Conservation (phyloP, 2,888 invertebrate species). For the Bombyx huttoni region DNA sequence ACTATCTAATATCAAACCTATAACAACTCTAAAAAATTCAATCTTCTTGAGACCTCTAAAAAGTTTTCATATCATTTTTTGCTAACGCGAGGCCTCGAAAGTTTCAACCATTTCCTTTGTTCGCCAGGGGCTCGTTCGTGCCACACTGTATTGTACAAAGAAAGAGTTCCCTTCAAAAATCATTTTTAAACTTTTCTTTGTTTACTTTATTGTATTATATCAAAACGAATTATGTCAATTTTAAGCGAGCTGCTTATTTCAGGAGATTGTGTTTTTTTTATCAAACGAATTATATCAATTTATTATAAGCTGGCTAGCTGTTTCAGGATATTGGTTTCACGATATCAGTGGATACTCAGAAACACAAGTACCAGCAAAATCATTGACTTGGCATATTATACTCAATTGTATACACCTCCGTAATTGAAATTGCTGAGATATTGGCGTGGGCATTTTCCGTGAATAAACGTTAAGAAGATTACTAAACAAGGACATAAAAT, state of each 20-base stretch:
- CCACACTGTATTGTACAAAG: neutral
- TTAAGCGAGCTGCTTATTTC: no score
- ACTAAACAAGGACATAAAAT: neutral
- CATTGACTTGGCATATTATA: neutral
- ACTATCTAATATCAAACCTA: no score
- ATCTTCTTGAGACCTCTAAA: neutral
- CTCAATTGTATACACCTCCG: neutral
- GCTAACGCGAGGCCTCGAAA: neutral
- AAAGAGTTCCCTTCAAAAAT: neutral
- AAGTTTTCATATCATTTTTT: neutral
- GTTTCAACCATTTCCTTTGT: neutral
- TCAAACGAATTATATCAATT: neutral
- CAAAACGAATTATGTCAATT: neutral
- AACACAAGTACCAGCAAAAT: constrained; percentile 1
- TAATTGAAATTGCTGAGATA: neutral
- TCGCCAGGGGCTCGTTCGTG: neutral
- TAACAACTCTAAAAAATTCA: neutral
- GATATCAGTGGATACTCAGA: neutral
- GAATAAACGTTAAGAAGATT: neutral
- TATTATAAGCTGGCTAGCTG: neutral
- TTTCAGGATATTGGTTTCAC: neutral
- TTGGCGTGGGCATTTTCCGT: neutral
- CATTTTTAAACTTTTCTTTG: neutral
- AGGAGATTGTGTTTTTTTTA: no score
- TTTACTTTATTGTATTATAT: neutral